phyloP scores from a whole-genome alignment of 35 echinoderm and acorn worm species.

The Apostichopus californicus region DNA sequence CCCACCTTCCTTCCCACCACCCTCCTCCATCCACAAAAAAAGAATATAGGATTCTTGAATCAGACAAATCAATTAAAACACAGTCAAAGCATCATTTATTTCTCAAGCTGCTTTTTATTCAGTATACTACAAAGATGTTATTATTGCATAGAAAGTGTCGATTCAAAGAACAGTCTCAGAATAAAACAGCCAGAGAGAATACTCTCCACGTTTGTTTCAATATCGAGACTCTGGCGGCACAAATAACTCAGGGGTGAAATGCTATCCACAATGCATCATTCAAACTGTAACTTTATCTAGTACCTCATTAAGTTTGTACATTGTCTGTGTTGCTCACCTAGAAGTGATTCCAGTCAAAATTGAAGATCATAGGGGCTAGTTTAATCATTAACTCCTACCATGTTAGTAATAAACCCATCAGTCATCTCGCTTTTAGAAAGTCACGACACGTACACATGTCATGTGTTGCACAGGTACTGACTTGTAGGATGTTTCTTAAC shows the following conservation, averaged over 20 bases:
- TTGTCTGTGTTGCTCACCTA: neutral
- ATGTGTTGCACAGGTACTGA: no score
- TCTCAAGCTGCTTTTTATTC: conserved; percentile 34
- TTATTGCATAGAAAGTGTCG: conserved; percentile 19
- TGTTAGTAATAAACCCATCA: no score
- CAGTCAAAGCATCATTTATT: neutral
- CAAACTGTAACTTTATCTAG: neutral
- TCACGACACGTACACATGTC: no score
- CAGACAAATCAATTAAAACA: neutral
- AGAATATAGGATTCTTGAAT: neutral
- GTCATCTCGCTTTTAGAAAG: no score
- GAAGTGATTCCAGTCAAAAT: neutral
- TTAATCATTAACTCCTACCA: no score
- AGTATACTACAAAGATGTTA: neutral
- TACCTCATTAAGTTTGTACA: neutral
- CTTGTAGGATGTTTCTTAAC: no score
- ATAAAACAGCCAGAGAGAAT: no score
- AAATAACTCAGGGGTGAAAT: no score
- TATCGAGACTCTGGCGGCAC: no score
- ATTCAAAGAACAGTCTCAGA: no score
- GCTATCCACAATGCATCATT: neutral
- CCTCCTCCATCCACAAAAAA: neutral
- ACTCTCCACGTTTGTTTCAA: no score
- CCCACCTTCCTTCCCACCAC: neutral
- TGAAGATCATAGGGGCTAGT: no score